phyloP scores from a whole-genome alignment of 2,797 vertebrate genomes.

The Acanthurus lineatus region DNA sequence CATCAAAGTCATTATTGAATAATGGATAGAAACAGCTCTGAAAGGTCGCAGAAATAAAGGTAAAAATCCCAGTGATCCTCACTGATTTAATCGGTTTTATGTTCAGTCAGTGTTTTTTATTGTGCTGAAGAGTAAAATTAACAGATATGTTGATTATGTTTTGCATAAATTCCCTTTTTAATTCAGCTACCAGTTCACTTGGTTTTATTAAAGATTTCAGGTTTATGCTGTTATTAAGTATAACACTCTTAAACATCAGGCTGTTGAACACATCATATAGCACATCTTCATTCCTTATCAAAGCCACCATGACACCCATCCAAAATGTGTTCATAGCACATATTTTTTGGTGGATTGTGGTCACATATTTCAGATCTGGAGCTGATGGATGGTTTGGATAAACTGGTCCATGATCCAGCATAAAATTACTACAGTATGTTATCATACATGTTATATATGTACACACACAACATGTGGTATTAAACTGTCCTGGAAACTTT shows the following conservation, averaged over 20 bases:
- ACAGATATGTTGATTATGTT: background rate
- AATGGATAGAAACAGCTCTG: slow-evolving; percentile 24
- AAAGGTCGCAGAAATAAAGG: slow-evolving; percentile 48
- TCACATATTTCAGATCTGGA: slow-evolving; percentile 20
- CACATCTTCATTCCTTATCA: slow-evolving; percentile 3
- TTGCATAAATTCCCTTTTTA: background rate
- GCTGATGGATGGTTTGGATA: background rate
- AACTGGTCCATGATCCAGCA: background rate
- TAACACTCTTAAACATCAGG: background rate
- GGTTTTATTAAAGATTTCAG: background rate
- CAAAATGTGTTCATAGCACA: no score
- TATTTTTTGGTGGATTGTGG: no score
- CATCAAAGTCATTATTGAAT: slow-evolving; percentile 58
- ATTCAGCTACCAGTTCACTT: background rate
- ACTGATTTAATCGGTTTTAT: slow-evolving; percentile 21
- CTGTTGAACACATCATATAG: background rate
- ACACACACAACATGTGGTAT: background rate
- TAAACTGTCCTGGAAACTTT: background rate
- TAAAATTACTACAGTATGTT: slow-evolving; percentile 5
- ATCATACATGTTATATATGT: background rate
- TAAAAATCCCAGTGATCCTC: slow-evolving; percentile 23
- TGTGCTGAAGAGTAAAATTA: slow-evolving; percentile 10
- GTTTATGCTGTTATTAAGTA: background rate
- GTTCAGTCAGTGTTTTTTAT: slow-evolving; percentile 18
- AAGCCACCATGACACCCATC: background rate